These are phyloP conservation scores for Phycodurus eques DNA, from an alignment of 2,113 vertebrate genomes.

Conservation along the genomic window DNA sequence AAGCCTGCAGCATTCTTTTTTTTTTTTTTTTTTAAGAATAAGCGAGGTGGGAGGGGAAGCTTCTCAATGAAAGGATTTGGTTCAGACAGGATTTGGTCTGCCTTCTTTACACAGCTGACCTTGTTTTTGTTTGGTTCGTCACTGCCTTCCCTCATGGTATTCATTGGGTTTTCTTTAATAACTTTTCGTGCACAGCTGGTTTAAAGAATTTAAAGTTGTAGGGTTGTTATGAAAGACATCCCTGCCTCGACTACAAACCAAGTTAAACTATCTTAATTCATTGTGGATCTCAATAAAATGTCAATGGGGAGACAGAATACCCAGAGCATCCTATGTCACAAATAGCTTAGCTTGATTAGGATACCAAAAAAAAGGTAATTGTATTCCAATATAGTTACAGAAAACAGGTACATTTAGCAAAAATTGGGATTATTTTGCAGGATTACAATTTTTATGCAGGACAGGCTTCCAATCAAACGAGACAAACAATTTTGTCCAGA, in stretches of 20 bases:
- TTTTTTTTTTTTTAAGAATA: neutral
- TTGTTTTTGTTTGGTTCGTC: slow-evolving; percentile 4
- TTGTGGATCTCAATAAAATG: neutral
- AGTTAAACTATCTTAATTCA: neutral
- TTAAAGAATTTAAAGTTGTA: neutral
- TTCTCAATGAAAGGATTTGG: slow-evolving; percentile 20
- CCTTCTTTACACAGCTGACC: slow-evolving; percentile 31
- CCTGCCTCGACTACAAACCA: neutral
- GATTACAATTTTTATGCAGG: too few species aligned
- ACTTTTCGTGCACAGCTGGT: neutral
- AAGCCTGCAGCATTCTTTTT: slow-evolving; percentile 26
- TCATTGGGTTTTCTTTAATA: neutral
- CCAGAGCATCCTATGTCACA: too few species aligned
- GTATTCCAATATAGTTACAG: too few species aligned
- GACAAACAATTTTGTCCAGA: too few species aligned
- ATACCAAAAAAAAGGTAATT: too few species aligned
- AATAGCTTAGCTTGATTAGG: too few species aligned
- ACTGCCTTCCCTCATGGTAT: neutral
- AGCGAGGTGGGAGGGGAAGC: slow-evolving; percentile 22
- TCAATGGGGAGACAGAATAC: neutral
- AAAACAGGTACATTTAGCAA: too few species aligned
- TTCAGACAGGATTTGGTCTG: slow-evolving; percentile 30
- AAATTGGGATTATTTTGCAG: too few species aligned
- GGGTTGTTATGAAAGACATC: neutral
- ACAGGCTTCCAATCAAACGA: too few species aligned